Evolutionary conservation across 2,113 vertebrate species (phyloP).

Genomic region (Indicator indicator): DNA sequence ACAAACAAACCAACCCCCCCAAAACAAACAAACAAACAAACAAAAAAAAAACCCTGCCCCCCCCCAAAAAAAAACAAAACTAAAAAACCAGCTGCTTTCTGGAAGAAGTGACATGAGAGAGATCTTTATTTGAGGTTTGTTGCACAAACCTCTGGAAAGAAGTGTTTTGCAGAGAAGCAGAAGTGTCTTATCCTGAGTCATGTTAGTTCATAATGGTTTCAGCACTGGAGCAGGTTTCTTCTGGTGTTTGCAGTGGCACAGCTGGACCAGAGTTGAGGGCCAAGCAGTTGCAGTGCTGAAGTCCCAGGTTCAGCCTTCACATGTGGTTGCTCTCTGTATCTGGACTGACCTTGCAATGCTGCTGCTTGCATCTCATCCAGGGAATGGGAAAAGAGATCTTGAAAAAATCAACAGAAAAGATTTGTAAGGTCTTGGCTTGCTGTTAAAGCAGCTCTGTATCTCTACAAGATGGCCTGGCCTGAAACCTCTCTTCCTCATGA

Average conservation of each 20-base stretch:
- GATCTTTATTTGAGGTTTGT: not conserved
- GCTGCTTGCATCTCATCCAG: not conserved
- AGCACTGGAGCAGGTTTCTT: fast-evolving
- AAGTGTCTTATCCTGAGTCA: not conserved
- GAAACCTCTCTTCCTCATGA: not conserved
- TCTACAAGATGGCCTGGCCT: not conserved
- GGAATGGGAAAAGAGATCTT: not conserved
- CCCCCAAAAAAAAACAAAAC: too few species aligned
- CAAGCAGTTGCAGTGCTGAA: not conserved
- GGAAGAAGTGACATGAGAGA: not conserved
- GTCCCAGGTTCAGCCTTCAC: not conserved
- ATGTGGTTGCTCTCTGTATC: fast-evolving
- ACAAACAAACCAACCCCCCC: too few species aligned
- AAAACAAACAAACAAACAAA: too few species aligned
- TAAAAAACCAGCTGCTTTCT: not conserved
- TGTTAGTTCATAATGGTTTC: not conserved
- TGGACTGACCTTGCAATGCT: not conserved
- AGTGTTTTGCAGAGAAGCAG: not conserved
- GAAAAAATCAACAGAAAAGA: not conserved
- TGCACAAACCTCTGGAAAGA: not conserved
- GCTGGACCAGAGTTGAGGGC: not conserved
- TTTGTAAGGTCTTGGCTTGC: not conserved
- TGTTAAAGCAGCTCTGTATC: not conserved
- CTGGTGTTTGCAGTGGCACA: not conserved
- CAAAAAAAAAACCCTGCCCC: too few species aligned